Conservation (phyloP, 2,797 vertebrate species). For the Megalops cyprinoides region DNA sequence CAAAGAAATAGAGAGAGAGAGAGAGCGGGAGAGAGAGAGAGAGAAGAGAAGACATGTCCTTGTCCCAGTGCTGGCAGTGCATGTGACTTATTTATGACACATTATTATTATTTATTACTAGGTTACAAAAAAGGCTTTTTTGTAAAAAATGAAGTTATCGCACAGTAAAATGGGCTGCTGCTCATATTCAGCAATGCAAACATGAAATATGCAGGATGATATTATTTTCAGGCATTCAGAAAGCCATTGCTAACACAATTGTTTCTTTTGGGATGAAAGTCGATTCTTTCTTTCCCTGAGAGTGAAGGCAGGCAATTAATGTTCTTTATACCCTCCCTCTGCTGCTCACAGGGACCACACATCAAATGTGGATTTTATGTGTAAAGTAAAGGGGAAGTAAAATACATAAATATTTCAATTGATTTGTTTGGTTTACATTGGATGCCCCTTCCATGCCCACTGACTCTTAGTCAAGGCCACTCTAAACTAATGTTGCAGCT, state of each 20-base stretch:
- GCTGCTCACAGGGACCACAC: conserved; percentile 9
- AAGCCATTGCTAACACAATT: conserved; percentile 47
- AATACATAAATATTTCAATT: conserved; percentile 43
- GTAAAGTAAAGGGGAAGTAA: too few species aligned
- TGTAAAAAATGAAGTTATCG: not conserved
- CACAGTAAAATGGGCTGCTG: not conserved
- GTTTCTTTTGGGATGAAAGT: conserved; percentile 50
- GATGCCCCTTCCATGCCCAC: conserved; percentile 41
- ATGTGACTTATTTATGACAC: conserved; percentile 36
- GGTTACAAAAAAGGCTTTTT: not conserved
- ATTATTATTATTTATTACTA: conserved; percentile 9
- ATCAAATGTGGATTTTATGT: conserved; percentile 36
- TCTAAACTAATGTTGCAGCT: conserved; percentile 31
- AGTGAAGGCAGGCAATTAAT: conserved; percentile 35
- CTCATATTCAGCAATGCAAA: not conserved
- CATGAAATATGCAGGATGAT: not conserved
- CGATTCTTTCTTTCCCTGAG: conserved; percentile 42
- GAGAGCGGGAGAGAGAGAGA: not conserved
- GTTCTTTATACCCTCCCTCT: conserved; percentile 40
- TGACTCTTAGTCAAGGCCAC: conserved; percentile 38
- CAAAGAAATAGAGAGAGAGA: not conserved
- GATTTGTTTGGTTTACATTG: conserved; percentile 50
- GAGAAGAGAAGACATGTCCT: conserved; percentile 30
- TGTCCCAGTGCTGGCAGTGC: conserved; percentile 28
- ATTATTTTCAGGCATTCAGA: conserved; percentile 19